These are phyloP conservation scores for Melanerpes aurifrons DNA, from an alignment of 2,113 vertebrate species.

Conservation along the genomic window DNA sequence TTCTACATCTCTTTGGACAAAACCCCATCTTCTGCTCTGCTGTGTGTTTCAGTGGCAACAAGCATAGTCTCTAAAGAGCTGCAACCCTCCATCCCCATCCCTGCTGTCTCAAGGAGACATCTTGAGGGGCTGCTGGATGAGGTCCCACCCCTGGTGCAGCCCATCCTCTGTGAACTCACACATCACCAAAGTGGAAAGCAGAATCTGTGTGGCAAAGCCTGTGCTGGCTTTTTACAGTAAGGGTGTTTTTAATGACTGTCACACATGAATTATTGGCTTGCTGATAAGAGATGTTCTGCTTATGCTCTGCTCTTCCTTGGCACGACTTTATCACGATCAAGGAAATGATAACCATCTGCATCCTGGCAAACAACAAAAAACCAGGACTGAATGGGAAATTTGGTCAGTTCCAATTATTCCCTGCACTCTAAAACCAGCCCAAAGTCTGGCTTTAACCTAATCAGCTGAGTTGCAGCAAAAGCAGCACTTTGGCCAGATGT, in stretches of 20 bases:
- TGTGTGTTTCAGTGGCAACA: neutral
- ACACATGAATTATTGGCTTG: neutral
- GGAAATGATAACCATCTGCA: neutral
- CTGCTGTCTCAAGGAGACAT: neutral
- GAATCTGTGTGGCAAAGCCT: neutral
- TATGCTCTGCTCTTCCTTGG: neutral
- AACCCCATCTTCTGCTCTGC: neutral
- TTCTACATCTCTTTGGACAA: neutral
- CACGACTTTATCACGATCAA: neutral
- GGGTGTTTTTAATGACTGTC: neutral
- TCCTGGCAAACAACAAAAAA: neutral
- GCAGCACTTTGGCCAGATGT: neutral
- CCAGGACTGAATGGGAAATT: neutral
- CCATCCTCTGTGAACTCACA: fast-evolving
- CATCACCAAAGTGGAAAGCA: neutral
- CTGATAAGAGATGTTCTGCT: neutral
- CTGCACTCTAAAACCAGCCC: neutral
- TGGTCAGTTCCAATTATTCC: neutral
- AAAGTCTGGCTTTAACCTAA: neutral
- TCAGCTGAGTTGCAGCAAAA: neutral
- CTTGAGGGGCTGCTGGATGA: neutral
- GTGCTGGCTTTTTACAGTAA: neutral
- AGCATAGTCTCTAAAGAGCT: neutral
- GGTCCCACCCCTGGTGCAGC: neutral
- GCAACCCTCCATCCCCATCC: neutral